Conservation (phyloP, 1,140 invertebrate genomes). For the Apocrypta bakeri region DNA sequence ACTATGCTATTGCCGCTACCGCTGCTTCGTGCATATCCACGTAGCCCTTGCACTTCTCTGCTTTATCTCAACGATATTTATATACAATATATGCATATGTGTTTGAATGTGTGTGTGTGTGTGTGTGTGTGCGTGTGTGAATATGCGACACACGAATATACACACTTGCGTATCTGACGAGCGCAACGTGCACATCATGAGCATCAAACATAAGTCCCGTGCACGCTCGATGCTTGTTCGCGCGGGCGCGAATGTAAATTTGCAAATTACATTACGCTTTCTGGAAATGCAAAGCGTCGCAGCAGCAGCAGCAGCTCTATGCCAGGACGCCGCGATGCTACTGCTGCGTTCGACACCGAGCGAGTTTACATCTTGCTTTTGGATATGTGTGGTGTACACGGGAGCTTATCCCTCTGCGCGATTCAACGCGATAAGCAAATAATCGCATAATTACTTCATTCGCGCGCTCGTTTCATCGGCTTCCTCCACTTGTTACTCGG, state of each 20-base stretch:
- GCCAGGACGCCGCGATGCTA: neutral
- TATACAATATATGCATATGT: neutral
- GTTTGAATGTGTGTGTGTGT: neutral
- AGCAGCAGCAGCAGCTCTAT: neutral
- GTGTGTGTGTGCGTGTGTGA: neutral
- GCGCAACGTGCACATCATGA: neutral
- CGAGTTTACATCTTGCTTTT: constrained; percentile 9
- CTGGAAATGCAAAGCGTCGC: constrained; percentile 38
- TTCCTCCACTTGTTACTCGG: neutral
- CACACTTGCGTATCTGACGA: too few relatives aligned
- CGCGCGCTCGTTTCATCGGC: neutral
- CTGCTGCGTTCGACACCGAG: neutral
- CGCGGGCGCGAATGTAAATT: constrained; percentile 30
- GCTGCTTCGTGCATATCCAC: neutral
- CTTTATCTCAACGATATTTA: neutral
- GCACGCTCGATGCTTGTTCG: neutral
- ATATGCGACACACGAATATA: too few relatives aligned
- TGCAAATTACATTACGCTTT: constrained; percentile 42
- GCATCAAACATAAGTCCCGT: constrained; percentile 2
- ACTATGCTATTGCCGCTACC: too few relatives aligned
- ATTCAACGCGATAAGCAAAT: constrained; percentile 21
- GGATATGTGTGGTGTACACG: neutral
- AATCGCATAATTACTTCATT: constrained; percentile 31
- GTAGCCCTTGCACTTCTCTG: neutral
- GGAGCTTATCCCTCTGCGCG: neutral